Evolutionary conservation across 30 jellyfish, hydroid and myxozoan species (phyloP).

Genomic region (Catostylus mosaicus): DNA sequence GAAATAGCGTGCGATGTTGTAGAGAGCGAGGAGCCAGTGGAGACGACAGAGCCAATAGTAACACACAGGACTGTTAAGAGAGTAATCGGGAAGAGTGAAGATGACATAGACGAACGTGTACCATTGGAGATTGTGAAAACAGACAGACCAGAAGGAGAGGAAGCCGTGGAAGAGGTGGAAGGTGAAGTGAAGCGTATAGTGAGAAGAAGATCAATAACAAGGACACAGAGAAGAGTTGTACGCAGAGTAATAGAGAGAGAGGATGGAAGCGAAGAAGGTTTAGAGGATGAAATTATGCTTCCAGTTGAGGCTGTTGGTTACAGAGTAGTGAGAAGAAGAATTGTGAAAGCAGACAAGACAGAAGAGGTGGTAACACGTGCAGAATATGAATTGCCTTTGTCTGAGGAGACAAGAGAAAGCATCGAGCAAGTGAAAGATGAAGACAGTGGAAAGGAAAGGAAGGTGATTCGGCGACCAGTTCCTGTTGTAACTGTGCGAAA

Average conservation of each 20-base stretch:
- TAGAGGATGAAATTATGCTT: slow-evolving; percentile 55
- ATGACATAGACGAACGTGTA: slow-evolving; percentile 39
- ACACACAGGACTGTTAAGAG: slow-evolving; percentile 65
- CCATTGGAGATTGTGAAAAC: slow-evolving; percentile 73
- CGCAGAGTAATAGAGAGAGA: slow-evolving; percentile 61
- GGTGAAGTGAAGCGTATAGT: slow-evolving; percentile 77
- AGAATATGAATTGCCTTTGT: slow-evolving; percentile 5
- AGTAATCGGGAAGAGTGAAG: slow-evolving; percentile 47
- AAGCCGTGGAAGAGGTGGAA: slow-evolving; percentile 55
- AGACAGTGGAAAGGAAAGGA: slow-evolving; percentile 23
- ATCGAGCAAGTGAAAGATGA: slow-evolving; percentile 23
- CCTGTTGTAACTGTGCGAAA: slow-evolving; percentile 65
- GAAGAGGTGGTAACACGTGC: slow-evolving; percentile 13
- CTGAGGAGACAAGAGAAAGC: slow-evolving; percentile 17
- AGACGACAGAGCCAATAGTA: slow-evolving; percentile 54
- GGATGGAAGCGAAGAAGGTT: slow-evolving; percentile 31
- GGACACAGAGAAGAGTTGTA: slow-evolving; percentile 71
- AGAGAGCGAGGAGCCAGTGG: slow-evolving; percentile 48
- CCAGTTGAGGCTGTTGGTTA: slow-evolving; percentile 52
- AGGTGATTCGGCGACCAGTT: slow-evolving; percentile 38
- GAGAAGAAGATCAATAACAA: slow-evolving; percentile 68
- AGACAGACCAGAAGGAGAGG: slow-evolving; percentile 73
- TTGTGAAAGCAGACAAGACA: slow-evolving; percentile 50
- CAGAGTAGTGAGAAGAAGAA: slow-evolving; percentile 49
- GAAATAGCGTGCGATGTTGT: slow-evolving; percentile 55